These are phyloP conservation scores for Melolontha melolontha DNA, from an alignment of 2,888 invertebrate genomes.

Conservation along the genomic window DNA sequence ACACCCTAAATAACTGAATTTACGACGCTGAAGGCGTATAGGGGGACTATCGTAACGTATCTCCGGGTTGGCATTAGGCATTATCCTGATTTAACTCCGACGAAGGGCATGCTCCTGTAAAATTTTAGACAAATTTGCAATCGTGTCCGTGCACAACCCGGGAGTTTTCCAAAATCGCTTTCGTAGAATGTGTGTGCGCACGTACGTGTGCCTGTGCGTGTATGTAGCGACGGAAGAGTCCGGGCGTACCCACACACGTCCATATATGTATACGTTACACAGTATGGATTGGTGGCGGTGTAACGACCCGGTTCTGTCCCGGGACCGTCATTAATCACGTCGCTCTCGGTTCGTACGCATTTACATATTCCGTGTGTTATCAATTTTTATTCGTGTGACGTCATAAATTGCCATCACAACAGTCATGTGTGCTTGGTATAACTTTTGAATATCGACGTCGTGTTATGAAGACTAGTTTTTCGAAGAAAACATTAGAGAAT, in stretches of 20 bases:
- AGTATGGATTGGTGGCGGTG: constrained; percentile 1
- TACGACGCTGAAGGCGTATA: background rate
- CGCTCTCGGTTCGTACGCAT: constrained; percentile 11
- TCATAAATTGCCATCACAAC: constrained; percentile 3
- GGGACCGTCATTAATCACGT: constrained; percentile 21
- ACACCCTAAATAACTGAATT: constrained; percentile 20
- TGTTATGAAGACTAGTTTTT: no score
- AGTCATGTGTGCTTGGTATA: no score
- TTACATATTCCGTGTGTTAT: constrained; percentile 16
- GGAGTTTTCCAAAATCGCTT: background rate
- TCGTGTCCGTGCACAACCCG: constrained; percentile 12
- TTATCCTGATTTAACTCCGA: constrained; percentile 20
- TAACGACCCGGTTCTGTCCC: constrained; percentile 19
- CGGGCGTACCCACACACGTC: no score
- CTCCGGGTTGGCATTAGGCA: background rate
- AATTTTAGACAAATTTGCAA: constrained; percentile 24
- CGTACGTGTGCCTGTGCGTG: background rate
- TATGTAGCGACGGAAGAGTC: background rate
- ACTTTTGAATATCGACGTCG: no score
- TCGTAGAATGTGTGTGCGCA: no score
- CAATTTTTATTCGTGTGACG: constrained; percentile 13
- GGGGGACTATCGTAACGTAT: background rate
- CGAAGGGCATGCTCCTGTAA: constrained; percentile 19
- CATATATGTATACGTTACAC: no score
- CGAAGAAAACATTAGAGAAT: no score